Evolutionary conservation across 2,113 vertebrate genomes (phyloP).

Genomic region (Planiliza haematocheilus): DNA sequence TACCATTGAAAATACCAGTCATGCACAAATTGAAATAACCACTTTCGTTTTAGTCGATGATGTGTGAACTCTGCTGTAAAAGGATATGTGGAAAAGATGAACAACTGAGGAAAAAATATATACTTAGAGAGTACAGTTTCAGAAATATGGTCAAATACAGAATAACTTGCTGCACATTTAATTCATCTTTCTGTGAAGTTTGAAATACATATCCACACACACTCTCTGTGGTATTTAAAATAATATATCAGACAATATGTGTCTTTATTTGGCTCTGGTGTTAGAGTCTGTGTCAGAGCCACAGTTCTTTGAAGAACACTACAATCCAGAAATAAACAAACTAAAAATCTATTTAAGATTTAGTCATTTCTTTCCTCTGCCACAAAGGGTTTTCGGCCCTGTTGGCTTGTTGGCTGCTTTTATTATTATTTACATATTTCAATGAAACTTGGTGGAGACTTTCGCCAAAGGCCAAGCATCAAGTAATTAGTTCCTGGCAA

Average conservation of each 20-base stretch:
- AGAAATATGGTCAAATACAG: too few relatives aligned
- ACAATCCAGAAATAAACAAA: neutral
- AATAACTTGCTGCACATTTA: too few relatives aligned
- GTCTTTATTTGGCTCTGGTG: neutral
- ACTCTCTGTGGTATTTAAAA: constrained; percentile 2
- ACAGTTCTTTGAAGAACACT: constrained; percentile 12
- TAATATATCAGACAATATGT: neutral
- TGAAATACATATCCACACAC: too few relatives aligned
- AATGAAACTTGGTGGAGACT: constrained; percentile 9
- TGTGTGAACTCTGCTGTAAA: neutral
- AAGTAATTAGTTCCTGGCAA: constrained; percentile 13
- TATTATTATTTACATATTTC: constrained; percentile 13
- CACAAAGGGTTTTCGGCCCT: neutral
- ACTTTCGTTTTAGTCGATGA: neutral
- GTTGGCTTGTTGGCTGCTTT: constrained; percentile 29
- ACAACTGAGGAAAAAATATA: neutral
- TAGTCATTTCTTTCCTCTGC: constrained; percentile 15
- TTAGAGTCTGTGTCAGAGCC: constrained; percentile 6
- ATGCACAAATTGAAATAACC: constrained; percentile 1
- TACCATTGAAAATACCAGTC: neutral
- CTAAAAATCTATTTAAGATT: constrained; percentile 31
- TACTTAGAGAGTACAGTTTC: neutral
- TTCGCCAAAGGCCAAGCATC: constrained; percentile 4
- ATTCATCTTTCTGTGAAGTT: too few relatives aligned
- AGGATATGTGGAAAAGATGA: neutral